Conservation (phyloP, 2,113 vertebrate species). For the Fulmarus glacialis region DNA sequence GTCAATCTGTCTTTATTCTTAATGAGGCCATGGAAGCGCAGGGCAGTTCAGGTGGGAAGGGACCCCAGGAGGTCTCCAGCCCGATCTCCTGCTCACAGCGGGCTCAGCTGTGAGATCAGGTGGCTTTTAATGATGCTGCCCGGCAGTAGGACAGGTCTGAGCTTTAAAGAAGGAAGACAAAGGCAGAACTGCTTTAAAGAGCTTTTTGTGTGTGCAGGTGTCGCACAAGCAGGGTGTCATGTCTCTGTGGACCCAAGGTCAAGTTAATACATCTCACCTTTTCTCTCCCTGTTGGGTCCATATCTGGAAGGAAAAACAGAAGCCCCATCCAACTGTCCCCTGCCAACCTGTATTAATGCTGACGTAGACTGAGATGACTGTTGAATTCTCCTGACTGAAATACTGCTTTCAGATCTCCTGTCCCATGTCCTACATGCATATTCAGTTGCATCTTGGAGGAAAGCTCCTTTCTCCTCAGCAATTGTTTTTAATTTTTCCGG, state of each 20-base stretch:
- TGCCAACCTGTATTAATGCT: not conserved
- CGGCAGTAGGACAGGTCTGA: not conserved
- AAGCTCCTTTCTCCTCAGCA: slow-evolving; percentile 18
- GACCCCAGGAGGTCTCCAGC: not conserved
- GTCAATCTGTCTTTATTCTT: not conserved
- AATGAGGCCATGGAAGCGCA: not conserved
- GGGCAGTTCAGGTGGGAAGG: not conserved
- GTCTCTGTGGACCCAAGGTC: not conserved
- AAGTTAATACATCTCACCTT: not conserved
- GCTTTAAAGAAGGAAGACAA: not conserved
- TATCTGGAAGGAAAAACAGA: not conserved
- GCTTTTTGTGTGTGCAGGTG: not conserved
- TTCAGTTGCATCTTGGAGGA: not conserved
- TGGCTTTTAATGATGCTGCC: not conserved
- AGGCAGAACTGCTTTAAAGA: not conserved
- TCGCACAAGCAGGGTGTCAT: not conserved
- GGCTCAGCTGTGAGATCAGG: not conserved
- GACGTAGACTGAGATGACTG: not conserved
- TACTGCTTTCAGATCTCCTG: not conserved
- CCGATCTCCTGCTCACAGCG: not conserved
- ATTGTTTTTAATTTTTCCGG: not conserved
- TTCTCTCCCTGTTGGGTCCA: not conserved
- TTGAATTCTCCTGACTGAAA: not conserved
- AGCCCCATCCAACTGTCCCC: not conserved
- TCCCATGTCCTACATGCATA: not conserved